Evolutionary conservation across 2,888 invertebrate species (phyloP), one percentile per base, ranked within the genome.

Genomic region (Chloroclysta siterata): DNA sequence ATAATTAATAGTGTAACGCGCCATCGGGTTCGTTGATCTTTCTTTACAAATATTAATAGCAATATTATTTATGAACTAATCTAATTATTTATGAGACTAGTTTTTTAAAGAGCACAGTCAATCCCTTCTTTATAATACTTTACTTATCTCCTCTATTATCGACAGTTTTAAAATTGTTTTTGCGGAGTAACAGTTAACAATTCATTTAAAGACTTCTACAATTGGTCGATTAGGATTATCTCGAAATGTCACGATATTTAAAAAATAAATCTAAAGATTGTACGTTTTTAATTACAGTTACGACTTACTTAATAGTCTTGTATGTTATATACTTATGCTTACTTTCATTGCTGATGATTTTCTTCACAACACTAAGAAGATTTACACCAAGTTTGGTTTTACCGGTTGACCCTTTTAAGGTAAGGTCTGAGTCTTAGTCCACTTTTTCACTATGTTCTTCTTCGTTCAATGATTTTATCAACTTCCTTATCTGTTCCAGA

Each of bases 321-420:
- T 28, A 8, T 44, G 29, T n/a, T 53, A 36, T 56, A 36, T 33
- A 51, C n/a, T n/a, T 22, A 22, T 22, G 89, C 90, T 90, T 71
- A 90, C 90, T 81, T 80, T 87, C 89, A 90, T 90, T 77, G 75
- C 85, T 87, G 79, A 77, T 72, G 79, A 70, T 83, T 80, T 80
- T 76, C 74, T 79, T 66, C 66, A 73, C 73, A 63, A 53, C 65
- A 65, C 63, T 70, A 15, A 13, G 50, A 55, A 3, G 52, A 46
- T 28, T 58, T 55, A 60, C 39, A 57, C 60, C 36, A 28, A 63
- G 52, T 42, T 36, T 36, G 48, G 14, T 1, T 42, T 8, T 44
- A 29, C 42, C 15, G 11, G 17, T 42, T 52, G 5, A 28, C 29
- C 61, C 59, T 42, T 65, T 41, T 41, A 17, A 58, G 55, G 61